A percentile compares a stretch with the other conserved stretches of the same genome.
Conservation (phyloP, 2,888 invertebrate genomes). For the Trichopoda pennipes region DNA sequence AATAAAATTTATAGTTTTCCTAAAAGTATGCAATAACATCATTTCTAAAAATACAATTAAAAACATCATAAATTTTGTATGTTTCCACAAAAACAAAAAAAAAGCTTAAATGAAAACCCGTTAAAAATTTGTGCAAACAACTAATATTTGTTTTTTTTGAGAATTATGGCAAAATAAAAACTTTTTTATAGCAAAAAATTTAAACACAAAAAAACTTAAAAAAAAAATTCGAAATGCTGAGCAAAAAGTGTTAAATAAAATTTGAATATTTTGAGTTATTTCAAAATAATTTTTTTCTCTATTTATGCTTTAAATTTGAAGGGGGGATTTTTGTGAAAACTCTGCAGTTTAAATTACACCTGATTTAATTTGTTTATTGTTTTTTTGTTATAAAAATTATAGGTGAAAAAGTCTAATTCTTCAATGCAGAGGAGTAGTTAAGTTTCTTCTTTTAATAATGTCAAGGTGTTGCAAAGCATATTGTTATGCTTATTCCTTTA, state of each 20-base stretch:
- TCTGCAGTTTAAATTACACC: no score
- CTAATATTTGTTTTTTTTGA: slow-evolving; percentile 34
- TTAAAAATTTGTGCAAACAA: neutral
- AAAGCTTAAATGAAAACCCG: neutral
- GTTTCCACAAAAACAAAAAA: neutral
- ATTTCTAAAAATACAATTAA: slow-evolving; percentile 52
- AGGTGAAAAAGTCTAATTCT: no score
- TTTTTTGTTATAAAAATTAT: no score
- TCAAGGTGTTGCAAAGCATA: no score
- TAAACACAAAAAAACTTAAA: slow-evolving; percentile 19
- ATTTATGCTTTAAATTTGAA: neutral
- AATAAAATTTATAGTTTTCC: slow-evolving; percentile 53
- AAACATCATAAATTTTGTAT: slow-evolving; percentile 52
- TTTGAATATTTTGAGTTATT: neutral
- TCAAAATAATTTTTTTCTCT: neutral
- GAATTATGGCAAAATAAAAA: slow-evolving; percentile 44
- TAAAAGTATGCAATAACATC: slow-evolving; percentile 55
- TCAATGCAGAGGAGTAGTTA: no score
- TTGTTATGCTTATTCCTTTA: no score
- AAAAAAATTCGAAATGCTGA: neutral
- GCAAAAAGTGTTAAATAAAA: neutral
- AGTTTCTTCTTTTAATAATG: no score
- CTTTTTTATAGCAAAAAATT: slow-evolving; percentile 20
- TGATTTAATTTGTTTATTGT: no score
- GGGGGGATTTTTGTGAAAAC: no score